A percentile compares a stretch with the other conserved stretches of the same genome.
These are phyloP conservation scores for Craniophora ligustri DNA, from an alignment of 2,888 invertebrate species.

Conservation along the genomic window DNA sequence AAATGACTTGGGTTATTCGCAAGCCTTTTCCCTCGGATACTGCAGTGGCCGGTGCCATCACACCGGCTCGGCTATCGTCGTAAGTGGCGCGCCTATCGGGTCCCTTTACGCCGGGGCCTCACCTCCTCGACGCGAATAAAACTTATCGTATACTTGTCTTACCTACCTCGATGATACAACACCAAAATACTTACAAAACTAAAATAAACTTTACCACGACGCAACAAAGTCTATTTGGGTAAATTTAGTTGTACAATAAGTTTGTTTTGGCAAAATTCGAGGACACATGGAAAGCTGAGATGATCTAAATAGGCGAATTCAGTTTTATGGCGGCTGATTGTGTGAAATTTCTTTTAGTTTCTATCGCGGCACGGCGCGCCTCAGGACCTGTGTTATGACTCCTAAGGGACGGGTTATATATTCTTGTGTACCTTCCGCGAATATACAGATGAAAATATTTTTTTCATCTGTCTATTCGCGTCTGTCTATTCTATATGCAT, in stretches of 20 bases:
- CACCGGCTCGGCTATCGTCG: constrained; percentile 52
- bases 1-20: constrained; percentile 19
- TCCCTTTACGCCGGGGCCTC: constrained; percentile 60
- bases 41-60: constrained; percentile 23
- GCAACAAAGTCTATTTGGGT: constrained; percentile 39
- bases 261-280: constrained; percentile 57
- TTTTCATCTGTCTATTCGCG: too few relatives aligned
- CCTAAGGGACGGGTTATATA: constrained; percentile 43
- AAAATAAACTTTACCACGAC: constrained; percentile 18
- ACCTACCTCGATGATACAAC: constrained; percentile 63
- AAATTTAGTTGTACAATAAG: constrained; percentile 12
- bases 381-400: constrained; percentile 34
- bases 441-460: constrained; percentile 3
- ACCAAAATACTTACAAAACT: constrained; percentile 13
- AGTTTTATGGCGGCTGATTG: constrained; percentile 76
- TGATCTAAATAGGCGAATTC: constrained; percentile 81
- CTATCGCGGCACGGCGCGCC: constrained; percentile 37
- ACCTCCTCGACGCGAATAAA: constrained; percentile 74
- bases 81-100: constrained; percentile 53
- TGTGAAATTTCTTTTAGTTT: constrained; percentile 64
- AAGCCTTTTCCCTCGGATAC: constrained; percentile 34
- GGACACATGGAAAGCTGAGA: constrained; percentile 71
- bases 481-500: too few relatives aligned
- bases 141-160: constrained; percentile 74
- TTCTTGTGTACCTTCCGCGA: constrained; percentile 24